Conservation (phyloP, 1,140 invertebrate species). For the Platorchestia sp. region DNA sequence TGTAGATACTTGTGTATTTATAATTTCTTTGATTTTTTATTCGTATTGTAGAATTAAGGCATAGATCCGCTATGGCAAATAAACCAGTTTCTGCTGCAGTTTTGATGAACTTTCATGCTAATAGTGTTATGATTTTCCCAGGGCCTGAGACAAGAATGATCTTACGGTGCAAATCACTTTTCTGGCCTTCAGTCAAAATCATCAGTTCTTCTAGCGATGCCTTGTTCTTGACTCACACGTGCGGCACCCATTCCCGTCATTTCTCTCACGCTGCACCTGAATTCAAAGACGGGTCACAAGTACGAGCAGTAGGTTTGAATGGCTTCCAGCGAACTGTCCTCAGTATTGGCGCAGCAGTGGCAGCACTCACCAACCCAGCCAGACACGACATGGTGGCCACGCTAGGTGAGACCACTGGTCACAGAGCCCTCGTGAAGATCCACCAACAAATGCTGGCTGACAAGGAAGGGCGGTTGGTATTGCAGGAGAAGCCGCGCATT, state of each 20-base stretch:
- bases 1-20: too few species aligned
- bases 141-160: not conserved
- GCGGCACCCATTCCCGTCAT: not conserved
- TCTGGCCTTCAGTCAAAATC: not conserved
- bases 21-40: too few species aligned
- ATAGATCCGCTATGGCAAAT: not conserved
- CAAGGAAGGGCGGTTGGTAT: constrained; percentile 66
- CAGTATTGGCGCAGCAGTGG: constrained; percentile 78
- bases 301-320: constrained; percentile 69
- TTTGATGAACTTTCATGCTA: not conserved
- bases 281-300: not conserved
- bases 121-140: not conserved
- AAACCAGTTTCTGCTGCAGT: not conserved
- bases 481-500: constrained; percentile 84
- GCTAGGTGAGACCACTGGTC: constrained; percentile 90
- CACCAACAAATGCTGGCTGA: constrained; percentile 78
- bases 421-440: constrained; percentile 79
- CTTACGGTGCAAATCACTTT: not conserved
- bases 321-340: constrained; percentile 82
- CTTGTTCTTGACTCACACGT: not conserved
- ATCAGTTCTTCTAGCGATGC: not conserved
- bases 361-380: constrained; percentile 69
- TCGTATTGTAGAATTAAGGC: too few species aligned
- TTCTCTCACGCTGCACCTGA: not conserved
- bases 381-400: constrained; percentile 91